A percentile compares a stretch with the other conserved stretches of the same genome.
phyloP scores from a whole-genome alignment of 2,797 vertebrate genomes.

The Peromyscus melanophrys region DNA sequence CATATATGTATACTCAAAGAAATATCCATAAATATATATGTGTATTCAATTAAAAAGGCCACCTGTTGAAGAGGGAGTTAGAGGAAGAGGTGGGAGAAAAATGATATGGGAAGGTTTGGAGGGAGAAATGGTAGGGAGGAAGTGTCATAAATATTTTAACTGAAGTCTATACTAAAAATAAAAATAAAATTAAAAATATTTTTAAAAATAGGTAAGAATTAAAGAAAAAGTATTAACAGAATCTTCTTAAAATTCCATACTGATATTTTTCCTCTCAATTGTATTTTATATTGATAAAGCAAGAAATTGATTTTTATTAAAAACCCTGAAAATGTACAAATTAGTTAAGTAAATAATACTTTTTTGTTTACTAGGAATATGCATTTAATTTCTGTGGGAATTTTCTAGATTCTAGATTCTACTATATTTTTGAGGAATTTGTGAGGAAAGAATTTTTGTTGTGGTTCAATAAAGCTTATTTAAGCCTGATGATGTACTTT shows the following conservation, averaged over 20 bases:
- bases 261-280: conserved; percentile 31
- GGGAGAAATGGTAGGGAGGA: not conserved
- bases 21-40: not conserved
- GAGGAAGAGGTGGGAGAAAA: not conserved
- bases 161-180: not conserved
- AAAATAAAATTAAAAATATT: not conserved
- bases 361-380: not conserved
- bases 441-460: not conserved
- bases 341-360: not conserved
- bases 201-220: not conserved
- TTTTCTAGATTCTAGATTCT: conserved; percentile 34
- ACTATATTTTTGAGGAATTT: conserved; percentile 31
- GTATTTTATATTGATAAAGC: conserved; percentile 31
- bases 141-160: not conserved
- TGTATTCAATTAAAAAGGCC: not conserved
- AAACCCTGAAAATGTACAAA: not conserved
- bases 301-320: conserved; percentile 32
- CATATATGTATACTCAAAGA: not conserved
- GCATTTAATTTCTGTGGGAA: not conserved
- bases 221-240: not conserved
- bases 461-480: conserved; percentile 59
- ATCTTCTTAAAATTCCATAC: not conserved
- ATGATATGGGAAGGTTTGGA: not conserved
- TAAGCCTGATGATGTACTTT: conserved; percentile 27
- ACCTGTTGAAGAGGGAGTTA: not conserved